A percentile compares a stretch with the other conserved stretches of the same genome.
Conservation (phyloP, 1,140 invertebrate genomes). For the Scaptomyza pallida region DNA sequence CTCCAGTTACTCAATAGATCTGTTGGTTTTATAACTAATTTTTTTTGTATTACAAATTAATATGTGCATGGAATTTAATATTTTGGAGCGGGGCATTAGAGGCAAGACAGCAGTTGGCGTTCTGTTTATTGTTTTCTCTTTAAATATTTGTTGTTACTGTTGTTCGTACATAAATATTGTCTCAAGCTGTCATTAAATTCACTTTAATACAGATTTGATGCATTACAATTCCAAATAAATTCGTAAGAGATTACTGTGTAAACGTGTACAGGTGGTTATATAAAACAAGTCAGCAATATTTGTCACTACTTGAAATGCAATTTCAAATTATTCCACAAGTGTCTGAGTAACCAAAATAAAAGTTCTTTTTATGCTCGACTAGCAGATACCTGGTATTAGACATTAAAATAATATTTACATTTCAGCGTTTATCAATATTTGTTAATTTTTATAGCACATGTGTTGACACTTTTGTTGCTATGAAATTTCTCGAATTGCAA, state of each 20-base stretch:
- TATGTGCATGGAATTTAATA: no score
- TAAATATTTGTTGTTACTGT: neutral
- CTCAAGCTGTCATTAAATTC: neutral
- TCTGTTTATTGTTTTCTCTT: neutral
- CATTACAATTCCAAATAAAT: neutral
- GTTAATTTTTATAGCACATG: no score
- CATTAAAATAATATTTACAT: neutral
- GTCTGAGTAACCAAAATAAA: neutral
- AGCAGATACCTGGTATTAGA: neutral
- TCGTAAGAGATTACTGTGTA: neutral
- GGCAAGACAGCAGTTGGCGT: no score
- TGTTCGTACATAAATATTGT: neutral
- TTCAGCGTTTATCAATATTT: no score
- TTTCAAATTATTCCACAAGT: conserved; percentile 18
- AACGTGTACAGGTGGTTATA: conserved; percentile 4
- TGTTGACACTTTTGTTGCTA: no score
- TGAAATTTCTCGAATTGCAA: no score
- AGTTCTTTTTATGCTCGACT: neutral
- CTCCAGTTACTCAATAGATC: conserved; percentile 2
- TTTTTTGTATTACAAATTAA: neutral
- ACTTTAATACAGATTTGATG: neutral
- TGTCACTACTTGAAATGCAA: conserved; percentile 8
- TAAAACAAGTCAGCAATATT: conserved; percentile 12
- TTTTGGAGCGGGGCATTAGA: no score
- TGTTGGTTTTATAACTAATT: neutral